phyloP scores from a whole-genome alignment of 2,113 vertebrate genomes.

The Saccopteryx bilineata region DNA sequence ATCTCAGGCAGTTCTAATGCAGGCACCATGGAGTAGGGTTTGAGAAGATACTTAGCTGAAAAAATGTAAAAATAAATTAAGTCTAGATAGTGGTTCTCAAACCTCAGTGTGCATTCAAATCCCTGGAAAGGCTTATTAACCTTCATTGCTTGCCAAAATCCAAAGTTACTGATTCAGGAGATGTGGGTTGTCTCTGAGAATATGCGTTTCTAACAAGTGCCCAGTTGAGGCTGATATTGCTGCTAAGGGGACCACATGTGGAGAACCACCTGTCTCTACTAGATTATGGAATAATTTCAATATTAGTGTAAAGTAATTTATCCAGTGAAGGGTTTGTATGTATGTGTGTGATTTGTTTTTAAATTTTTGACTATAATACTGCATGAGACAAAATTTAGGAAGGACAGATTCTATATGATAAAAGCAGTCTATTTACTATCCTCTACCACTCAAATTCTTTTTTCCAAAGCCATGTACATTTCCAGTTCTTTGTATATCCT shows the following conservation, averaged over 20 bases:
- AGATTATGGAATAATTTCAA: background rate
- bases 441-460: background rate
- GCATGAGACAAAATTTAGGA: background rate
- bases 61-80: background rate
- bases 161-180: background rate
- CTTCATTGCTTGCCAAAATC: background rate
- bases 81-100: background rate
- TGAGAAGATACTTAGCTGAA: background rate
- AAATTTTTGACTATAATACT: background rate
- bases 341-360: background rate
- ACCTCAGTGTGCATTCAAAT: background rate
- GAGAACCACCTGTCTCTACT: background rate
- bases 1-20: background rate
- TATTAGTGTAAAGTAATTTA: constrained; percentile 6
- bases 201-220: background rate
- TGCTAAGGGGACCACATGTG: background rate
- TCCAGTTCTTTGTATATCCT: background rate
- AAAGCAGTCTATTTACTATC: background rate
- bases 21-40: background rate
- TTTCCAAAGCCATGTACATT: background rate
- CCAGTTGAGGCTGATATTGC: background rate
- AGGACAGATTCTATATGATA: background rate
- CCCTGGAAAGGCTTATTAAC: background rate
- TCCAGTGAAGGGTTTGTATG: background rate
- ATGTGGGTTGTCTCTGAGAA: background rate